A percentile compares a stretch with the other conserved stretches of the same genome.
Evolutionary conservation across 2,113 vertebrate species (phyloP).

Genomic region (Bos javanicus): DNA sequence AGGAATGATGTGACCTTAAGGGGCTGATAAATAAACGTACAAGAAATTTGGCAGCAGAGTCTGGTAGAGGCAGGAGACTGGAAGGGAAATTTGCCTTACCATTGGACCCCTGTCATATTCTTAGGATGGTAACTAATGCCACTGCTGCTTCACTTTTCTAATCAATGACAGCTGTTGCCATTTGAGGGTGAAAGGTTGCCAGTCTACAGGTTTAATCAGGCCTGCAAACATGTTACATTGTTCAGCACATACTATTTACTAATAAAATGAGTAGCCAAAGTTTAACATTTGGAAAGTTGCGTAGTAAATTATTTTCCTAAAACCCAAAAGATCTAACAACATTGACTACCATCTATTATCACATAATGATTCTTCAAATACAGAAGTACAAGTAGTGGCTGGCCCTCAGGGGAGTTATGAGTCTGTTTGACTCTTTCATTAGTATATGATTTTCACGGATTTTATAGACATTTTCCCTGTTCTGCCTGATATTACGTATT

Average conservation of each 20-base stretch:
- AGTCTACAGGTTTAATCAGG: background rate
- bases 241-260: background rate
- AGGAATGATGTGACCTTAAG: background rate
- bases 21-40: background rate
- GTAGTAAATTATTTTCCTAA: background rate
- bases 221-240: background rate
- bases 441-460: background rate
- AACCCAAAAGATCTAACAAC: background rate
- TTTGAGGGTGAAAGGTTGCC: background rate
- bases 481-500: background rate
- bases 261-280: background rate
- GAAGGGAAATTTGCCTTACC: background rate
- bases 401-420: rapidly evolving
- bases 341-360: background rate
- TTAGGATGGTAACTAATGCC: background rate
- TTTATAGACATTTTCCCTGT: background rate
- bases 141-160: too few relatives aligned
- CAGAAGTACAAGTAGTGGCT: background rate
- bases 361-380: rapidly evolving
- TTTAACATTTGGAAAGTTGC: background rate
- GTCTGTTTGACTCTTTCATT: background rate
- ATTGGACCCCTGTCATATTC: background rate
- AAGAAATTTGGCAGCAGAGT: background rate
- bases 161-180: background rate
- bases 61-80: background rate